Percentiles rank a stretch among this genome's conserved stretches.
Evolutionary conservation across 2,888 invertebrate species (phyloP).

Genomic region (Amorpha juglandis): DNA sequence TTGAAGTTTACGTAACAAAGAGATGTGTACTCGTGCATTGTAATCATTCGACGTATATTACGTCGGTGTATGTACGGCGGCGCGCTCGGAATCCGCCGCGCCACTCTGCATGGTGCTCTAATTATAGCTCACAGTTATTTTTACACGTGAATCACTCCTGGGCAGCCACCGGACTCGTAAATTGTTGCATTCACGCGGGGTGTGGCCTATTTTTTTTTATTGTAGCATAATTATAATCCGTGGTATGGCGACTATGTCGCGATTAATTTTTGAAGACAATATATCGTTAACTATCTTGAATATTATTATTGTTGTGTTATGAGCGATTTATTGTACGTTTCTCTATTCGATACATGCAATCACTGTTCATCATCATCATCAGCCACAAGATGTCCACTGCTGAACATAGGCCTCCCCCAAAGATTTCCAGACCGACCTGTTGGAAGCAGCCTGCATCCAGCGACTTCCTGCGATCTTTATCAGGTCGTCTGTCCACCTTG

Average conservation of each 20-base stretch:
- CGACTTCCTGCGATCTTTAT: too few relatives aligned
- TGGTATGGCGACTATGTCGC: not conserved
- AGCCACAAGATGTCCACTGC: too few relatives aligned
- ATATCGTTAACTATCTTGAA: not conserved
- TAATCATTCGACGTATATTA: not conserved
- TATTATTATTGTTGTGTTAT: not conserved
- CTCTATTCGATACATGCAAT: too few relatives aligned
- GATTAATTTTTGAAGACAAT: not conserved
- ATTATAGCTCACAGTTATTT: slow-evolving; percentile 65
- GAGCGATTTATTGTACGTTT: not conserved
- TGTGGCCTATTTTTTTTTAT: slow-evolving; percentile 50
- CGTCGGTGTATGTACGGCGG: not conserved
- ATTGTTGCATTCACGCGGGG: slow-evolving; percentile 55
- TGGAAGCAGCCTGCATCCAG: too few relatives aligned
- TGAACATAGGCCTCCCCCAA: too few relatives aligned
- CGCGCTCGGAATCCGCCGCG: slow-evolving; percentile 18
- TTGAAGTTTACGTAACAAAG: slow-evolving; percentile 14
- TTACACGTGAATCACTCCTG: slow-evolving; percentile 72
- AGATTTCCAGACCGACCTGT: too few relatives aligned
- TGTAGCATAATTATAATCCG: not conserved
- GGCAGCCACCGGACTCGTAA: slow-evolving; percentile 58
- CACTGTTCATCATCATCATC: too few relatives aligned
- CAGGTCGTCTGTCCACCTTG: too few relatives aligned
- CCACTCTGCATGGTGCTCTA: slow-evolving; percentile 65
- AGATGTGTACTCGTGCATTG: not conserved